Conservation (phyloP, 2,113 vertebrate species). For the Centropus bengalensis region DNA sequence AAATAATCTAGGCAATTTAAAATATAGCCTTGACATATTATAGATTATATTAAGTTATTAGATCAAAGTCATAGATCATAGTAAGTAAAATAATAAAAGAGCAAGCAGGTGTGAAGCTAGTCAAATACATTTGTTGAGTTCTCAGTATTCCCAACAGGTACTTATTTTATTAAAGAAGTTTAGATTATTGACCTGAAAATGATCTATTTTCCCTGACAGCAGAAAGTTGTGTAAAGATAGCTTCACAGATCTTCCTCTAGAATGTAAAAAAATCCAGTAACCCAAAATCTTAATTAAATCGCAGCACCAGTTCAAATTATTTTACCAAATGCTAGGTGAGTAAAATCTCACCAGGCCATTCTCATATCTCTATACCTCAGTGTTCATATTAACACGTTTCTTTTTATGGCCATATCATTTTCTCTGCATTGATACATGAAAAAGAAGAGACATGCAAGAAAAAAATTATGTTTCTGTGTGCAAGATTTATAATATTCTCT, state of each 20-base stretch:
- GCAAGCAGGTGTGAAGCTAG: neutral
- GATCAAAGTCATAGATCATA: neutral
- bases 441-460: neutral
- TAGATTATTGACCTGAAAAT: neutral
- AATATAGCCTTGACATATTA: neutral
- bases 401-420: neutral
- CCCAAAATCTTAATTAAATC: constrained; percentile 32
- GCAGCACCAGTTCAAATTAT: neutral
- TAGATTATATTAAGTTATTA: neutral
- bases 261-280: neutral
- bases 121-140: neutral
- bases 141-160: neutral
- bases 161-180: neutral
- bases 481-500: neutral
- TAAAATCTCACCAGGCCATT: constrained; percentile 44
- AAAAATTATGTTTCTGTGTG: neutral
- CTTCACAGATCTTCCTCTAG: neutral
- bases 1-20: neutral
- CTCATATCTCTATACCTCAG: neutral
- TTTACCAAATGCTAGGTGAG: constrained; percentile 21
- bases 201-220: neutral
- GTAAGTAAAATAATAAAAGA: neutral
- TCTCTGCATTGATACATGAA: neutral
- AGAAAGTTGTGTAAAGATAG: neutral
- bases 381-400: constrained; percentile 17